These are phyloP conservation scores for Crotalus helleri DNA, from an alignment of 2,113 vertebrate species.

Conservation along the genomic window DNA sequence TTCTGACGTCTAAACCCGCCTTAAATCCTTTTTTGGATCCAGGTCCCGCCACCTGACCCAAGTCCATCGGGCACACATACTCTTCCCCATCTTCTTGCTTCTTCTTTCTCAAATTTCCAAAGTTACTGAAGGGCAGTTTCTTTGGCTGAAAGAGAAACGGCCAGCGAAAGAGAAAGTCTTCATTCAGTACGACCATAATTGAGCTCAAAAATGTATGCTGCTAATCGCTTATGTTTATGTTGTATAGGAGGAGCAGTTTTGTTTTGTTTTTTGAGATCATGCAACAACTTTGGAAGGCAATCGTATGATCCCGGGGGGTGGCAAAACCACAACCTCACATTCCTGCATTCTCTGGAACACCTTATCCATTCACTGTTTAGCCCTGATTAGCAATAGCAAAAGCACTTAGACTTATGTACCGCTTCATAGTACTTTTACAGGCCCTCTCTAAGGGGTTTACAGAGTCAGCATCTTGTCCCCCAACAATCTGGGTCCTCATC, in stretches of 20 bases:
- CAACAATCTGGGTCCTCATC: not conserved
- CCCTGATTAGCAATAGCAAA: not conserved
- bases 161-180: not conserved
- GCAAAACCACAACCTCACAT: not conserved
- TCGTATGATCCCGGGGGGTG: not conserved
- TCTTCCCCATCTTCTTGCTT: conserved; percentile 92
- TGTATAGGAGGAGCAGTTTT: not conserved
- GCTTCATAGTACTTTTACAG: not conserved
- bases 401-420: not conserved
- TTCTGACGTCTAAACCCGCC: conserved; percentile 77
- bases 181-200: not conserved
- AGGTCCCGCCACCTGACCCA: conserved; percentile 83
- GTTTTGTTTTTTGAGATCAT: not conserved
- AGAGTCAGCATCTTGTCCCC: not conserved
- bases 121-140: conserved; percentile 89
- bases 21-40: conserved; percentile 83
- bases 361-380: not conserved
- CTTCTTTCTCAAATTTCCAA: conserved; percentile 90
- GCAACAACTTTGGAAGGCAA: not conserved
- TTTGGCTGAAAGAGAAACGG: conserved; percentile 77
- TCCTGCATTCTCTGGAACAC: not conserved
- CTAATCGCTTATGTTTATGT: too few species aligned
- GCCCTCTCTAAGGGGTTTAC: not conserved
- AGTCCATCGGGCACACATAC: conserved; percentile 96
- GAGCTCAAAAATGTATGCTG: too few species aligned